Base-by-base conservation (phyloP, 2,888 invertebrate genomes). In the Ichneumon xanthorius region DNA sequence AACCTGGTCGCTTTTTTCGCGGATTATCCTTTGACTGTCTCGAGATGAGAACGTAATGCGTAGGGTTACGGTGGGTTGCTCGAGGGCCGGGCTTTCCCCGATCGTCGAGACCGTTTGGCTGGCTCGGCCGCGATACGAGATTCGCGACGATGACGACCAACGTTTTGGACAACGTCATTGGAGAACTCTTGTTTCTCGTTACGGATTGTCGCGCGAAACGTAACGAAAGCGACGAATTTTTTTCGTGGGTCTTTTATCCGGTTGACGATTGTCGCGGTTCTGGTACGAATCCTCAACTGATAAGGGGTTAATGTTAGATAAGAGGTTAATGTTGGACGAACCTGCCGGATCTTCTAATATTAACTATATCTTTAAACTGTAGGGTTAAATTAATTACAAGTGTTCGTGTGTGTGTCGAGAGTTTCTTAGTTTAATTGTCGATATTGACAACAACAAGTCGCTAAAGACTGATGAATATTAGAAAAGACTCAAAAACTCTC, bases 21-120 rank as follows among this genome's bases (percentile, higher is more conserved):
- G 89, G 91, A 90, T 92, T 92, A 92, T 91, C 91, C 91, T 92
- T 92, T 92, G 92, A 92, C 89, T 89, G 88, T 87, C 87, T 87
- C 88, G 86, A 88, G 90, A 90, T 89, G 91, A 90, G 89, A 91
- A 90, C 91, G 92, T 90, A 90, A 90, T 88, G 90, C 90, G 89
- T 85, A 88, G 67, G 72, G 40, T 16, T 65, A 30, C 63, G 40
- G 65, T 50, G 75, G 70, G 48, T 5, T 22, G 40, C 19, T 67
- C 16, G 53, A 37, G 30, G n/a, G 30, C 33, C 26, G 37, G 22
- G 33, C 40, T 48, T 73, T 67, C 50, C 58, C 5, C 30, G 78
- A 22, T n/a, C 53, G 26, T 14, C 63, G 45, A 68, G 45, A 37
- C 14, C 22, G 48, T 22, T 40, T 30, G 26, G 26, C 19, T 37